A percentile compares a stretch with the other conserved stretches of the same genome.
phyloP scores from a whole-genome alignment of 2,113 vertebrate species.

The Periophthalmus modestus region DNA sequence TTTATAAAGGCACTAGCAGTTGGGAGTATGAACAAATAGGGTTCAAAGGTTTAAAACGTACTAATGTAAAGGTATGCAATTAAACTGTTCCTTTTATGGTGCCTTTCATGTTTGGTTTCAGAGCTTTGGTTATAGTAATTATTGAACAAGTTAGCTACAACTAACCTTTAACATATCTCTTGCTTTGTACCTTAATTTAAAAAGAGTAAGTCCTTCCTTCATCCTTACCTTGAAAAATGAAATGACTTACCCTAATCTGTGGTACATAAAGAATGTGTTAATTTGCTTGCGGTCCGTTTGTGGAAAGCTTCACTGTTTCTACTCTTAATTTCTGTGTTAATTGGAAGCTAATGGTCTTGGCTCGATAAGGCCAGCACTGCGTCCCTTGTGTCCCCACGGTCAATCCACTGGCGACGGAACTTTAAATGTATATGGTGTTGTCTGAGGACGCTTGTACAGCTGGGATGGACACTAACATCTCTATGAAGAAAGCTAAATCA shows the following conservation, averaged over 20 bases:
- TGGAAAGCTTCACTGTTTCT: slow-evolving; percentile 24
- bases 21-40: not conserved
- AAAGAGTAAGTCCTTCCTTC: not conserved
- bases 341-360: slow-evolving; percentile 49
- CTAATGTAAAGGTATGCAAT: too few relatives aligned
- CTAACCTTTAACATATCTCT: not conserved
- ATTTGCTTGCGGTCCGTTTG: slow-evolving; percentile 21
- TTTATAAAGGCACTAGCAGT: not conserved
- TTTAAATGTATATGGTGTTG: not conserved
- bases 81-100: not conserved
- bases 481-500: not conserved
- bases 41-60: too few relatives aligned
- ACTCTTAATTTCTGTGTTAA: slow-evolving; percentile 35
- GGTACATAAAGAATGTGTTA: slow-evolving; percentile 13
- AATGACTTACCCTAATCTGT: slow-evolving; percentile 38
- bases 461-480: slow-evolving; percentile 23
- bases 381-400: slow-evolving; percentile 30
- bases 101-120: not conserved
- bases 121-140: not conserved
- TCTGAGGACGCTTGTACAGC: slow-evolving; percentile 44
- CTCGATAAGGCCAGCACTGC: slow-evolving; percentile 35
- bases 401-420: slow-evolving; percentile 51
- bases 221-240: slow-evolving; percentile 1
- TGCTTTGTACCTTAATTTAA: not conserved
- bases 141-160: not conserved